Evolutionary conservation across 1,140 invertebrate species (phyloP), one percentile per base, ranked within the genome.

Genomic region (Atopsyche davidsoni): DNA sequence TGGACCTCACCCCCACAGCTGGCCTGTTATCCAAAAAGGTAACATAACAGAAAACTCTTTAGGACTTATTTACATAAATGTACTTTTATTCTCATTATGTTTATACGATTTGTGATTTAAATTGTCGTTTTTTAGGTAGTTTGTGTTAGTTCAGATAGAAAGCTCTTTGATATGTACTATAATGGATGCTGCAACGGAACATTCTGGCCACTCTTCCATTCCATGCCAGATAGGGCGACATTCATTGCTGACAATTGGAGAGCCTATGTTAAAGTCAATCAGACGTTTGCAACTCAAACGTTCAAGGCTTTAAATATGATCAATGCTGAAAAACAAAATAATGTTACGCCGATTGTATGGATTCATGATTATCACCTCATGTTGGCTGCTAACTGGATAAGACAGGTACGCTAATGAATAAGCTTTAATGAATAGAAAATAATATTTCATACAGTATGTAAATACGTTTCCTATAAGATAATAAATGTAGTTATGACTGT

Each of bases 321-420:
- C 32, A 77, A 79, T 6, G 70, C 79, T 28, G 73, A 67, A 54
- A 81, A 77, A 41, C 73, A 71, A 59, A 77, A 72, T 53, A 78
- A 71, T 49, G 74, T 75, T 9, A 75, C 73, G 1, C 89, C 89
- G 0, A 75, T 94, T 14, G 80, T 94, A 0, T 94, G 90, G 91
- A 81, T 94, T 13, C 90, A 94, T 59, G 91, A 95, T 65, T 95
- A 95, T 67, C 91, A 94, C 61, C 72, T 95, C 3, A 91, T 92
- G 87, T 67, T 91, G 50, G 85, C 87, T 2, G 86, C 90, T n/a
- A 91, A 88, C 64, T 88, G 85, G 80, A 86, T 94, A 22, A 75
- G 90, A 64, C 85, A 89, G 67, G 78, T 80, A 59, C 18, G 51
- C 23, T 43, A 43, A 23, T 43, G 10, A 43, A 6, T 43, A 13